These are phyloP conservation scores for Glaucomys volans DNA, from an alignment of 2,113 vertebrate species.

Conservation along the genomic window DNA sequence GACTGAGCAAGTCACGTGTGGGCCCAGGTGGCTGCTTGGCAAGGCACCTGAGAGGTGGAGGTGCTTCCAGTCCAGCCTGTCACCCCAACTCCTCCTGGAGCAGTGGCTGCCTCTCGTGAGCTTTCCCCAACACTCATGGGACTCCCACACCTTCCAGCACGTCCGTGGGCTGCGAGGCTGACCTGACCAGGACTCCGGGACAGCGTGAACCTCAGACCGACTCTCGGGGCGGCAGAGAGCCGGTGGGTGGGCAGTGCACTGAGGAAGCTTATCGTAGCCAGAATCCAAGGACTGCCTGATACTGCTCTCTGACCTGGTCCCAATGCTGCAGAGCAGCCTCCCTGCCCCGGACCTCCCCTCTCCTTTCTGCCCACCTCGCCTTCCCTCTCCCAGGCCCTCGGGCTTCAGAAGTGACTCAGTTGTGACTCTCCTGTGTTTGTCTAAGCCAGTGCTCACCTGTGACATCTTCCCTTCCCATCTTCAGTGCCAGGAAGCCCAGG, in stretches of 20 bases:
- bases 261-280: neutral
- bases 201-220: accelerated
- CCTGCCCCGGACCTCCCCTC: neutral
- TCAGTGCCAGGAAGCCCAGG: neutral
- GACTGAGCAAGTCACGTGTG: neutral
- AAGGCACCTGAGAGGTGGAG: no score
- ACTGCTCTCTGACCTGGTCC: neutral
- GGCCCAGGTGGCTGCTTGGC: no score
- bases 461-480: accelerated
- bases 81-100: no score
- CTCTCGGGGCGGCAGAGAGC: neutral
- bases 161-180: no score
- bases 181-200: no score
- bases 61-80: no score
- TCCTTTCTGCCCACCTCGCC: no score
- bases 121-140: accelerated
- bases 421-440: neutral
- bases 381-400: accelerated
- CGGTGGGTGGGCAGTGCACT: no score
- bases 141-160: no score
- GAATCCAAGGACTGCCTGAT: neutral
- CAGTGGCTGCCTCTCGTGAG: no score
- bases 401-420: neutral
- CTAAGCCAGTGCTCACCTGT: no score
- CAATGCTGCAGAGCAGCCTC: accelerated